A percentile compares a stretch with the other conserved stretches of the same genome.
phyloP scores from a whole-genome alignment of 2,888 invertebrate species.

The Cylindroiulus punctatus region DNA sequence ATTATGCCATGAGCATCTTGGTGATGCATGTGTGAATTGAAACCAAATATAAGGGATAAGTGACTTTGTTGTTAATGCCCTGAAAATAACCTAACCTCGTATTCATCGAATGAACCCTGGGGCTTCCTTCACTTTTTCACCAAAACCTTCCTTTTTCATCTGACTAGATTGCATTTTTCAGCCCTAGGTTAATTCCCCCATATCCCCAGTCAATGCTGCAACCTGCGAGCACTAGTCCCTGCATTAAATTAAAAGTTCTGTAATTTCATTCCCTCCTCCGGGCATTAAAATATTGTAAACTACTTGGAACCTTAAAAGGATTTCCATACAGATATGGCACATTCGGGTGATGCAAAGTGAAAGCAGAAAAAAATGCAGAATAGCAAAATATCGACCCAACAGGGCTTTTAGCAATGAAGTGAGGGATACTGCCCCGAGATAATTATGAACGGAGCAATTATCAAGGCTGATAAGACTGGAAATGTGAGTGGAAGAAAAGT shows the following conservation, averaged over 20 bases:
- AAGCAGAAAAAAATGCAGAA: not conserved
- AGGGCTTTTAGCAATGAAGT: conserved; percentile 17
- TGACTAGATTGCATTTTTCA: not conserved
- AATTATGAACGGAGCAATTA: conserved; percentile 39
- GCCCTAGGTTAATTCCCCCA: not conserved
- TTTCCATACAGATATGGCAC: not conserved
- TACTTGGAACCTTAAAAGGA: conserved; percentile 7
- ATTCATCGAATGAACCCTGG: too few relatives aligned
- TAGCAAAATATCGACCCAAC: conserved; percentile 23
- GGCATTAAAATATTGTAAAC: not conserved
- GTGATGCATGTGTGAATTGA: too few relatives aligned
- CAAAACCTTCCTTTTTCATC: too few relatives aligned
- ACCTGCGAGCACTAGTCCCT: too few relatives aligned
- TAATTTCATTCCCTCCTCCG: not conserved
- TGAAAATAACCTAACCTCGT: too few relatives aligned
- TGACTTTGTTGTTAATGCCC: too few relatives aligned
- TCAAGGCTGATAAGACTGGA: not conserved
- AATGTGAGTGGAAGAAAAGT: not conserved
- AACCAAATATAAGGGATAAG: too few relatives aligned
- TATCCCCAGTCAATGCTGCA: not conserved
- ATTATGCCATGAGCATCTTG: too few relatives aligned
- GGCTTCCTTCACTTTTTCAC: too few relatives aligned
- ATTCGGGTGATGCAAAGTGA: not conserved
- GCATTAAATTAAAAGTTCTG: not conserved
- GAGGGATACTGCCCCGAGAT: not conserved